A percentile compares a stretch with the other conserved stretches of the same genome.
Evolutionary conservation across 1,140 invertebrate species (phyloP).

Genomic region (Popillia japonica): DNA sequence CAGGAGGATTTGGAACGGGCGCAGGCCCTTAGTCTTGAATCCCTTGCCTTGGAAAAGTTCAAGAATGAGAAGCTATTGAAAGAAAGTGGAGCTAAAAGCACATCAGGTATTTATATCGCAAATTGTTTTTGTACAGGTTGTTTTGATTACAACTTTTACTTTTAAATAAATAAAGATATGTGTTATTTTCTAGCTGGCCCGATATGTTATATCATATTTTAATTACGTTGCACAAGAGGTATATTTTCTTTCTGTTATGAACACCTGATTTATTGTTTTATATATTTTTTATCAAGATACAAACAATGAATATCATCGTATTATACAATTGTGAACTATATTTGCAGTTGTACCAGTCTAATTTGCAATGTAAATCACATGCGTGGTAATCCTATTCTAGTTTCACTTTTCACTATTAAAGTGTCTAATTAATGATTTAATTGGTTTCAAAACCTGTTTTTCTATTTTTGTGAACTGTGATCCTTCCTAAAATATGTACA

Average conservation of each 20-base stretch:
- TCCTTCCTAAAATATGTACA: neutral
- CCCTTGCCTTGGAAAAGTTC: conserved; percentile 82
- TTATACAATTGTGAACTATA: neutral
- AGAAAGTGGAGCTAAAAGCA: conserved; percentile 45
- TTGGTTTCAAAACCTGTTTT: neutral
- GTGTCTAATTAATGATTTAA: neutral
- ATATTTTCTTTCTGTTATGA: neutral
- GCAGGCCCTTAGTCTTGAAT: conserved; percentile 85
- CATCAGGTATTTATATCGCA: conserved; percentile 47
- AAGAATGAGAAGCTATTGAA: conserved; percentile 67
- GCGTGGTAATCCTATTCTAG: neutral
- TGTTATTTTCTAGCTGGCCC: neutral
- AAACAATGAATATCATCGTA: neutral
- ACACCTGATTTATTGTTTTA: neutral
- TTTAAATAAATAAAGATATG: too few relatives aligned
- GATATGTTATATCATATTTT: too few relatives aligned
- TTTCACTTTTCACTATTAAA: neutral
- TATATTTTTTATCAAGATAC: neutral
- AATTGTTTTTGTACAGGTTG: neutral
- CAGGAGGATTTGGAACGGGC: conserved; percentile 86
- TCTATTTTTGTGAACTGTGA: neutral
- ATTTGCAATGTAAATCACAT: neutral
- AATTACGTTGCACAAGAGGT: too few relatives aligned
- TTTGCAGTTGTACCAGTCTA: neutral
- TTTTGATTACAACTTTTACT: neutral